Conservation (phyloP, 2,113 vertebrate species). For the Nothobranchius kuhntae region DNA sequence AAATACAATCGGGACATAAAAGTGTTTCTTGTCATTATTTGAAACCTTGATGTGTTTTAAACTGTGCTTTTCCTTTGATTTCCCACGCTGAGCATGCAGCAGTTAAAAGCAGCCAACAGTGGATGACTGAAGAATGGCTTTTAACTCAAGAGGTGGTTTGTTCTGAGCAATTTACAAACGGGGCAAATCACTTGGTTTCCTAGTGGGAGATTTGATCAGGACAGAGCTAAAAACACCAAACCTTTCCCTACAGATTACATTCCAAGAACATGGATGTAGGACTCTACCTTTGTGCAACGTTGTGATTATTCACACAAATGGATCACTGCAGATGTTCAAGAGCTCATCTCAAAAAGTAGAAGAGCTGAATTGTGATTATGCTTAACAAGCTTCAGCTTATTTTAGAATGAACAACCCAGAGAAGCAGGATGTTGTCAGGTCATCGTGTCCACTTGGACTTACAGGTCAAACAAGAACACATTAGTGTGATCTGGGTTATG, state of each 20-base stretch:
- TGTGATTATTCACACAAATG: slow-evolving; percentile 9
- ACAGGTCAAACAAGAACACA: not conserved
- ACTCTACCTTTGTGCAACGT: slow-evolving; percentile 9
- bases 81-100: not conserved
- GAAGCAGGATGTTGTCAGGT: not conserved
- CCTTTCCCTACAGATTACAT: not conserved
- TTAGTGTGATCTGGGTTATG: not conserved
- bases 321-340: slow-evolving; percentile 1
- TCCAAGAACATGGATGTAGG: slow-evolving; percentile 10
- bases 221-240: slow-evolving; percentile 9
- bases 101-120: not conserved
- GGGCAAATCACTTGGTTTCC: slow-evolving; percentile 9
- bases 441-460: not conserved
- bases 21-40: not conserved
- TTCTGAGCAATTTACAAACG: slow-evolving; percentile 23
- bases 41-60: not conserved
- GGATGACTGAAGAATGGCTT: slow-evolving; percentile 1
- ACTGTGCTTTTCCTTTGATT: not conserved
- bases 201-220: slow-evolving; percentile 24
- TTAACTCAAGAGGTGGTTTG: not conserved
- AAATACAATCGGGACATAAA: not conserved
- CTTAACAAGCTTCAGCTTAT: not conserved
- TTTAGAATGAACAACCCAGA: slow-evolving; percentile 19
- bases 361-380: not conserved
- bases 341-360: not conserved